phyloP scores from a whole-genome alignment of 2,888 invertebrate species.

The Pantelozetes paolii region DNA sequence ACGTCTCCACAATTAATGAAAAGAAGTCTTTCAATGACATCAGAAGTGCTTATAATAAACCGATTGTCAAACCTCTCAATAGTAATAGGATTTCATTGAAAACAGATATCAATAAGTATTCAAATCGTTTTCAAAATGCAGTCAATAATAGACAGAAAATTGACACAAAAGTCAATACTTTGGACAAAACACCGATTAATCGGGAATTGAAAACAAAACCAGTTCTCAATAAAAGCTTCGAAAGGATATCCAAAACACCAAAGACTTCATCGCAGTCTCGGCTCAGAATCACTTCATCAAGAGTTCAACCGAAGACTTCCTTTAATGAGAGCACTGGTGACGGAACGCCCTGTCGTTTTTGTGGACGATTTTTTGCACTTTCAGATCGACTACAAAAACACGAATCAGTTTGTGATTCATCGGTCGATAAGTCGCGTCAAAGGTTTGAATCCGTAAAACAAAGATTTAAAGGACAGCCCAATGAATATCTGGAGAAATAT shows the following conservation, averaged over 20 bases:
- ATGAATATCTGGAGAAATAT: conserved; percentile 1
- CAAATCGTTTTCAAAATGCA: background rate
- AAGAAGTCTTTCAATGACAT: background rate
- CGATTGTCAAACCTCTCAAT: background rate
- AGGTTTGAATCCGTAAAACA: conserved; percentile 8
- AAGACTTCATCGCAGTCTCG: background rate
- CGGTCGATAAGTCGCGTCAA: background rate
- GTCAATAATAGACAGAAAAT: background rate
- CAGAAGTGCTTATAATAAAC: background rate
- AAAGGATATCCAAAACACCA: background rate
- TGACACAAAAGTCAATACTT: background rate
- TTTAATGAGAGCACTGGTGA: background rate
- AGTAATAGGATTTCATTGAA: background rate
- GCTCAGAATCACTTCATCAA: background rate
- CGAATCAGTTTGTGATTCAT: background rate
- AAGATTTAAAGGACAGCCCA: conserved; percentile 34
- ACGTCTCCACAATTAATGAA: background rate
- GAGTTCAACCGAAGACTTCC: background rate
- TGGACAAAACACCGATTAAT: background rate
- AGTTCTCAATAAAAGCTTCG: background rate
- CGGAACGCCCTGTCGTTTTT: conserved; percentile 10
- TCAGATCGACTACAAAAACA: conserved; percentile 13
- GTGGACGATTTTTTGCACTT: background rate
- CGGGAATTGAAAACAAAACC: background rate
- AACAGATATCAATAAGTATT: background rate